Evolutionary conservation across 2,888 invertebrate genomes (phyloP), one percentile per base, ranked within the genome.

Genomic region (Emmelina monodactyla): DNA sequence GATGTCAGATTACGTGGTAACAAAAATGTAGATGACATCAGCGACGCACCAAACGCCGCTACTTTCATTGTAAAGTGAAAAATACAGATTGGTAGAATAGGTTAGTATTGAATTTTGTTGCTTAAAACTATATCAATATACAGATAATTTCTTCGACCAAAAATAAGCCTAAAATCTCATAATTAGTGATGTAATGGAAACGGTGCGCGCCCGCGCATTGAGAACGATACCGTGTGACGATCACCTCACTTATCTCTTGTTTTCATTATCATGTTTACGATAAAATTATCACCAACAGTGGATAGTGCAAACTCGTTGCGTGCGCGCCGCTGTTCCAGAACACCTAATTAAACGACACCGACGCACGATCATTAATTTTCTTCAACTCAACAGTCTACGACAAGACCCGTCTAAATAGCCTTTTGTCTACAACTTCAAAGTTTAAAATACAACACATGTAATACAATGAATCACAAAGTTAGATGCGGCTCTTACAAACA

Each of bases 1-100:
- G 25, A 32, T 22, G 22, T 32, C 32, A 32, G 14, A 12, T 14
- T 22, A 28, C 33, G 22, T 19, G 22, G 12, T 34, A 45, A 45
- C 45, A 43, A 47, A 50, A 50, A 47, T 47, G 47, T 49, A 55
- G 57, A 53, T 69, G 59, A 65, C 60, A 63, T 71, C 25, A 25
- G 6, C 25, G n/a, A 25, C n/a, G n/a, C n/a, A n/a, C n/a, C n/a
- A n/a, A n/a, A n/a, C n/a, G n/a, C n/a, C n/a, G n/a, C n/a, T n/a
- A n/a, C n/a, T n/a, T n/a, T n/a, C n/a, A n/a, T n/a, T n/a, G n/a
- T n/a, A n/a, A n/a, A n/a, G n/a, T n/a, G n/a, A n/a, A n/a, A n/a
- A n/a, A n/a, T n/a, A n/a, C n/a, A n/a, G n/a, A n/a, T n/a, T n/a
- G n/a, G n/a, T n/a, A n/a, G n/a, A n/a, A n/a, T n/a, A n/a, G n/a